Base-by-base conservation (phyloP, 2,797 vertebrate species). In the Crenichthys baileyi region DNA sequence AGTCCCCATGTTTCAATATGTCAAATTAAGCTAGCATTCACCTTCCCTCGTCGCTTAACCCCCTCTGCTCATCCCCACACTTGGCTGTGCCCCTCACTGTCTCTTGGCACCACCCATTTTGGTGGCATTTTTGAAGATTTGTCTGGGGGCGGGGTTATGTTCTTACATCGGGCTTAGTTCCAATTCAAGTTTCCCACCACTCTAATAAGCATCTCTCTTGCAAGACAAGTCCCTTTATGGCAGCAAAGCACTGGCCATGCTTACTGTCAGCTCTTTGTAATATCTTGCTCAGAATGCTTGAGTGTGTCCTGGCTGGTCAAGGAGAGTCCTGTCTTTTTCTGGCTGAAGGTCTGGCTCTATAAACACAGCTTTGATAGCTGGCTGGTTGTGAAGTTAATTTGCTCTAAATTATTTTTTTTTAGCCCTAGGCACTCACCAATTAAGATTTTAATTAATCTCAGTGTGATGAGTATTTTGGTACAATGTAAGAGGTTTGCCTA, bases 201-300 rank as follows among this genome's bases (percentile, higher is more conserved):
- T 91, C 92, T 89, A 91, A 90, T 92, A 92, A 92, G 90, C 80
- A 79, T 89, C 86, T 84, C 24, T 48, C 87, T 83, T 90, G 78
- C 86, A 84, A 88, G 90, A 94, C 92, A 93, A 94, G 85, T 90
- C 87, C 7, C 79, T 89, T 86, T 44, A 90, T 89, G 91, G 91
- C 90, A 68, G 82, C 81, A 26, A 70, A 73, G 82, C 82, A 80
- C 89, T 91, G 87, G 77, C 77, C 82, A 81, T 31, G 83, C 86
- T 82, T 78, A 94, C 91, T 94, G 92, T 94, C 93, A 93, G 94
- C 92, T 93, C 90, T 93, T 94, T 91, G 88, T 91, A 94, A 94
- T 94, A 92, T 93, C 88, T 84, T 76, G 79, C 87, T 72, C 68
- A 8, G 83, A 77, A 82, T 85, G 81, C 75, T 85, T 83, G 74